phyloP scores from a whole-genome alignment of 2,888 invertebrate genomes.

The Cerceris rybyensis region DNA sequence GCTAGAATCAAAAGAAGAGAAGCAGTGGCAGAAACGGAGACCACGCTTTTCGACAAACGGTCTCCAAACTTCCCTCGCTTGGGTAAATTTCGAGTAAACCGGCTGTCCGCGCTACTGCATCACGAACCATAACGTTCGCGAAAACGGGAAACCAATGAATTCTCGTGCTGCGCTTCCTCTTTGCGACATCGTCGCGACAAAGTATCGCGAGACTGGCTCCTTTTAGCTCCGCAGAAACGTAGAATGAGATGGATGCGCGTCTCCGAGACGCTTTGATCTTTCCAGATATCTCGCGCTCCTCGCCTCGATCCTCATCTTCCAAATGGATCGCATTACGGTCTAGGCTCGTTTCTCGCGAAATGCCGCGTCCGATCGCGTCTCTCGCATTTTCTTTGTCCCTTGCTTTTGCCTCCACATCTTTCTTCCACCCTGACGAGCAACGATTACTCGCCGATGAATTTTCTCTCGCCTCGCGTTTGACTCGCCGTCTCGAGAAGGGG shows the following conservation, averaged over 20 bases:
- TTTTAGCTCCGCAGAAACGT: conserved; percentile 24
- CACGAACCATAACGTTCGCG: too few species aligned
- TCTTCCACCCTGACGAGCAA: neutral
- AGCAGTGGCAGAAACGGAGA: too few species aligned
- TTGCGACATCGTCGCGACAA: conserved; percentile 38
- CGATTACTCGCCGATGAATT: neutral
- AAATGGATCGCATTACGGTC: conserved; percentile 31
- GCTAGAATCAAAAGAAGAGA: too few species aligned
- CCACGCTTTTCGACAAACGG: too few species aligned
- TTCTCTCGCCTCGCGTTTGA: too few species aligned
- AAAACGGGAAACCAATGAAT: too few species aligned
- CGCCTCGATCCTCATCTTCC: conserved; percentile 26
- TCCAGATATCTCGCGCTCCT: conserved; percentile 21
- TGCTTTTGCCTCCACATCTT: neutral
- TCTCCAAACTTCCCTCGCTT: too few species aligned
- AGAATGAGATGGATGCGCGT: conserved; percentile 29
- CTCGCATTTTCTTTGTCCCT: neutral
- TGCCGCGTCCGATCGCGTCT: neutral
- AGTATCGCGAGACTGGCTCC: conserved; percentile 15
- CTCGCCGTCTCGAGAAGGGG: too few species aligned
- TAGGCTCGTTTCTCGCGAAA: neutral
- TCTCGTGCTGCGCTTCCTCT: neutral
- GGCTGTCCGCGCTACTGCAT: too few species aligned
- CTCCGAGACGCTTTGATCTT: conserved; percentile 57
- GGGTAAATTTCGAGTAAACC: too few species aligned